Base-by-base conservation (phyloP, 2,113 vertebrate genomes). In the Syrrhaptes paradoxus region DNA sequence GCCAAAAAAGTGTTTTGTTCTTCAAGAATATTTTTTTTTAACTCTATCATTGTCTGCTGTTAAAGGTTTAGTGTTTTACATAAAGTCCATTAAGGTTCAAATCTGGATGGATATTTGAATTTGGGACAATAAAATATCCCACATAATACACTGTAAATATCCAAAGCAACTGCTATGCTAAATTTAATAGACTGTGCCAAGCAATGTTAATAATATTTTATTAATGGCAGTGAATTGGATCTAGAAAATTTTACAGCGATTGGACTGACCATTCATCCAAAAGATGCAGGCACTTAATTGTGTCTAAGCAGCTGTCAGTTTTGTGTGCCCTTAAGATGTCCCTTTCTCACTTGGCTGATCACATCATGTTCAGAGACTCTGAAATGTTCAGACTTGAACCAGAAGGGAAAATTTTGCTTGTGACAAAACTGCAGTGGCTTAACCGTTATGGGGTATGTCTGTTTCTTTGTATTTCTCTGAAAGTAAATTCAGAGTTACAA, bases 271-370 rank as follows among this genome's bases (percentile, higher is more conserved):
- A 82, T 92, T 93, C 93, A 87, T 96, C 85, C 93, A 94, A 89
- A 94, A 90, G 83, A 82, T 71, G 68, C 2, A 71, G 72, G 31
- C 46, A 78, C 70, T 93, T 97, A 96, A 96, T 94, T 95, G 81
- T 96, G 46, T 91, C 89, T 95, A 87, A 96, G 94, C 93, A 94
- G 85, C 85, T 96, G 87, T 89, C 93, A 96, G 36, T 95, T 95
- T 72, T 95, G 48, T 59, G 24, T 90, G 90, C 48, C 93, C 90
- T 95, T 81, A 84, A 86, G 91, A 80, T 88, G 90, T 84, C 72
- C 82, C 45, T 88, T 91, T 83, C 75, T 80, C 90, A 81, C 79
- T 94, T 94, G 75, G 51, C 43, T 94, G 87, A 73, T 84, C 83
- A n/a, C 85, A 86, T 95, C 90, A 87, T 32, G 34, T 92, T 85